Percentiles rank a stretch among this genome's conserved stretches.
Conservation (phyloP, 2,888 invertebrate species). For the Leucophora obtusa region DNA sequence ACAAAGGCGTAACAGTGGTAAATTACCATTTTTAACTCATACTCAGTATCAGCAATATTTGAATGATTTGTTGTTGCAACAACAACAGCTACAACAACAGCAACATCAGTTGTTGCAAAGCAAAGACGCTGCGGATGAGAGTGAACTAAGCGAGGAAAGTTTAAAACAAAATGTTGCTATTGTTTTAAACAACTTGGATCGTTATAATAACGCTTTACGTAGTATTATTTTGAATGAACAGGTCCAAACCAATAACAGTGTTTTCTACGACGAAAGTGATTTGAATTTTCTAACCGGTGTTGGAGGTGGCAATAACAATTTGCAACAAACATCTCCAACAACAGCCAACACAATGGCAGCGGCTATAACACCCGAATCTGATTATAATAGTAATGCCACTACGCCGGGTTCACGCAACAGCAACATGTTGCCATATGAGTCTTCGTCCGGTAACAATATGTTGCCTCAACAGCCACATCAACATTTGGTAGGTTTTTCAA, state of each 20-base stretch:
- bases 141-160: conserved; percentile 78
- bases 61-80: conserved; percentile 74
- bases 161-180: conserved; percentile 79
- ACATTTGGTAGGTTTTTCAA: conserved; percentile 70
- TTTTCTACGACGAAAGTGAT: conserved; percentile 71
- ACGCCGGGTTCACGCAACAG: conserved; percentile 73
- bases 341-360: conserved; percentile 66
- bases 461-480: conserved; percentile 68
- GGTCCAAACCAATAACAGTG: conserved; percentile 71
- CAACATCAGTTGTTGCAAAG: conserved; percentile 69
- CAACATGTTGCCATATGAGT: conserved; percentile 65
- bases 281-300: conserved; percentile 54
- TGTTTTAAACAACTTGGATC: conserved; percentile 78
- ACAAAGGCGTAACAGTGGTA: conserved; percentile 67
- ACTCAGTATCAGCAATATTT: conserved; percentile 74
- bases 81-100: conserved; percentile 73
- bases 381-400: conserved; percentile 78
- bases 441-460: conserved; percentile 63
- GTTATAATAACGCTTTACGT: conserved; percentile 77
- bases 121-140: conserved; percentile 66
- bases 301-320: conserved; percentile 68
- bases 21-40: conserved; percentile 68
- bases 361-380: conserved; percentile 75
- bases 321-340: conserved; percentile 50
- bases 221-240: conserved; percentile 78